These are phyloP conservation scores for Protobothrops mucrosquamatus DNA, from an alignment of 2,113 vertebrate genomes.

Conservation along the genomic window DNA sequence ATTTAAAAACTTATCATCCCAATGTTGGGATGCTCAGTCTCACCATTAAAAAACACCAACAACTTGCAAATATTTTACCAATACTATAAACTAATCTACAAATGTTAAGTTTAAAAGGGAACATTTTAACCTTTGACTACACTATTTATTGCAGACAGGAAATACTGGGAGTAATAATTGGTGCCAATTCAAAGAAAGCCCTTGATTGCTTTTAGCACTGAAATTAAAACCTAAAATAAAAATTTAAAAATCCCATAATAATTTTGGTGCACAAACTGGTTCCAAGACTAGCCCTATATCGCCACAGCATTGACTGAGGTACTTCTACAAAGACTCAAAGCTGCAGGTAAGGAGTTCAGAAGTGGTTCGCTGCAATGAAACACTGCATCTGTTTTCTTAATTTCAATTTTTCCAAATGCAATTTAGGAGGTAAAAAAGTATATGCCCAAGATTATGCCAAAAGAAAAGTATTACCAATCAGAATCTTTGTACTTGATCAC, in stretches of 20 bases:
- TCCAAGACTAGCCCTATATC: conserved; percentile 58
- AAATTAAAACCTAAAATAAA: conserved; percentile 54
- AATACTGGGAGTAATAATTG: conserved; percentile 32
- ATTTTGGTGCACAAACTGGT: conserved; percentile 53
- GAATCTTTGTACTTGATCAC: conserved; percentile 42
- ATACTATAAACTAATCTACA: conserved; percentile 39
- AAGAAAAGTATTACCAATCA: conserved; percentile 43
- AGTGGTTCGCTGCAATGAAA: conserved; percentile 46
- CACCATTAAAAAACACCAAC: neutral
- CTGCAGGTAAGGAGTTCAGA: conserved; percentile 45
- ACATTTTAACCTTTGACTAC: conserved; percentile 47
- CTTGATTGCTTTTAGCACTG: conserved; percentile 60
- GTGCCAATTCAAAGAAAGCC: conserved; percentile 51
- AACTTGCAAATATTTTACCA: conserved; percentile 32
- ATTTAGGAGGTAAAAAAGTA: conserved; percentile 41
- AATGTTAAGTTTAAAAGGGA: conserved; percentile 57
- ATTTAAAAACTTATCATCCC: conserved; percentile 47
- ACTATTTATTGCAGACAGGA: conserved; percentile 55
- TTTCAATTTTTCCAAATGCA: conserved; percentile 41
- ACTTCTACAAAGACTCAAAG: conserved; percentile 57
- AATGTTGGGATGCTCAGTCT: conserved; percentile 39
- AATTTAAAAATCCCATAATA: conserved; percentile 41
- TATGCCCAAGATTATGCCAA: conserved; percentile 41
- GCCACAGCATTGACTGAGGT: conserved; percentile 55
- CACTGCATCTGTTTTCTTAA: conserved; percentile 42